Base-by-base conservation (phyloP, 2,113 vertebrate genomes). In the Pluvianellus socialis region DNA sequence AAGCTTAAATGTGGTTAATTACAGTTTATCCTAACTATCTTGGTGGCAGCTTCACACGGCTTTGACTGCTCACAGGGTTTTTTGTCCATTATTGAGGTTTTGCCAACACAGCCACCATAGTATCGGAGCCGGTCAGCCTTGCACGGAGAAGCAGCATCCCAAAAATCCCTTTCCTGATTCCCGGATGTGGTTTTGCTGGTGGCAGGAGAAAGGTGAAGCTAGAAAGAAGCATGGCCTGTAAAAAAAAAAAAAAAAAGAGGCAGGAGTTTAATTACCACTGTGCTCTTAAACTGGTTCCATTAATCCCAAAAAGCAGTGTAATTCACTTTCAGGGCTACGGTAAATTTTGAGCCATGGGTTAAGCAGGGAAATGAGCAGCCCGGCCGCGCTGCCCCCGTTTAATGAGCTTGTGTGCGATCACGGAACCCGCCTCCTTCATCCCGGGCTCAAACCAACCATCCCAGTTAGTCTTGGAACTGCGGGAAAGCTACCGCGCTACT, bases 1-100 rank as follows among this genome's bases (percentile, higher is more conserved):
- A 86, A 65, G 63, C 56, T 59, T 59, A 42, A 55, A 65, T 13
- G 45, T 44, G 56, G 76, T 72, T 94, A 90, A 94, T 94, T 90
- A 66, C 42, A 12, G 35, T 71, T 77, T 66, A 52, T 40, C 50
- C 56, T 71, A 47, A 75, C 58, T 35, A 66, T 23, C 50, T n/a
- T 1, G 19, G 65, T 61, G 82, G 76, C 71, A 49, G 82, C 63
- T 52, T 61, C 33, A 8, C n/a, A 14, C 38, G 1, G 32, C 49
- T 50, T 32, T 16, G 61, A 5, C 58, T 20, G 67, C 33, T 77
- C 70, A 9, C 20, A 1, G 5, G 2, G 44, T 40, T 5, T 38
- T 47, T 66, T 53, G n/a, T 9, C 63, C 32, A 2, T 26, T 30
- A 12, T 11, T 4, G 53, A 28, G 79, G 61, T 44, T 32, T 56